phyloP scores from a whole-genome alignment of 1,140 invertebrate species.

The Zaprionus africanus region DNA sequence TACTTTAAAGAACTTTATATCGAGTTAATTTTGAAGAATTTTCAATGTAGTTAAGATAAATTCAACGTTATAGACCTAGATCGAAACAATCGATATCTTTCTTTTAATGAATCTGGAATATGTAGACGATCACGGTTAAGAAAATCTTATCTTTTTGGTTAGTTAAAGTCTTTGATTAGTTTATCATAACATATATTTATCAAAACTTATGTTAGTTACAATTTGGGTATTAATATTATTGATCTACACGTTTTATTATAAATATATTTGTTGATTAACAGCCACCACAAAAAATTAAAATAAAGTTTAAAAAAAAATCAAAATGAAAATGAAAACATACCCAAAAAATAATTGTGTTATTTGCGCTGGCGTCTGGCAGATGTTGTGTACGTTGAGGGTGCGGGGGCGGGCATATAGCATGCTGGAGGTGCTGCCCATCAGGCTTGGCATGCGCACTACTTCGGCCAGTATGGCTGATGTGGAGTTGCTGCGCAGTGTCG shows the following conservation, averaged over 20 bases:
- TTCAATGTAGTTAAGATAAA: too few species aligned
- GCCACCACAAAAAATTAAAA: slow-evolving; percentile 10
- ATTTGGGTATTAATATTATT: not conserved
- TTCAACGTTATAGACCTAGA: too few species aligned
- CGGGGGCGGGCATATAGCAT: slow-evolving; percentile 71
- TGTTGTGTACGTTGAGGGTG: slow-evolving; percentile 78
- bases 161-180: slow-evolving; percentile 1
- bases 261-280: not conserved
- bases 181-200: slow-evolving; percentile 9
- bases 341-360: slow-evolving; percentile 81
- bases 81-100: too few species aligned
- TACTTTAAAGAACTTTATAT: too few species aligned
- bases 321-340: slow-evolving; percentile 64
- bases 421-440: slow-evolving; percentile 37
- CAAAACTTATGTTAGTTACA: slow-evolving; percentile 24
- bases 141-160: not conserved
- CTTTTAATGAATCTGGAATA: not conserved
- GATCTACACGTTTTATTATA: not conserved
- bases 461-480: slow-evolving; percentile 72
- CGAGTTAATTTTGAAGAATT: too few species aligned
- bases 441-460: slow-evolving; percentile 41
- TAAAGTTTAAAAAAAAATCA: not conserved
- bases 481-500: slow-evolving; percentile 72
- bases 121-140: not conserved
- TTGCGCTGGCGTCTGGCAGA: slow-evolving; percentile 78